Conservation (phyloP, 2,113 vertebrate species). For the Hydropotes inermis region DNA sequence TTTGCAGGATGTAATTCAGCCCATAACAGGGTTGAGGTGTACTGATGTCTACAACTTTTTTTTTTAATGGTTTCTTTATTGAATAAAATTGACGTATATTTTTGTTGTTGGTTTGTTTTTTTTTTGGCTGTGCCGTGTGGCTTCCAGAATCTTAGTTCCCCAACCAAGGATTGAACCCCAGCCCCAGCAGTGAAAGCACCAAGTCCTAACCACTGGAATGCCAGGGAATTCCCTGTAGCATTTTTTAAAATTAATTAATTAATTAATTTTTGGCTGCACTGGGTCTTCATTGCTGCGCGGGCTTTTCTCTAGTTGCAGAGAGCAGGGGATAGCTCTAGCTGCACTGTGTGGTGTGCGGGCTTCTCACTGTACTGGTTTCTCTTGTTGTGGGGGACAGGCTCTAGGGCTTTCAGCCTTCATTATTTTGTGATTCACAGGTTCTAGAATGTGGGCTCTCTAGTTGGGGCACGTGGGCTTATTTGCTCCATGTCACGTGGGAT, state of each 20-base stretch:
- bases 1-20: neutral
- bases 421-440: neutral
- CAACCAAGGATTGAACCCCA: neutral
- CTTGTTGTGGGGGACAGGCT: neutral
- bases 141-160: neutral
- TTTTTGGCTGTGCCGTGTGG: accelerated
- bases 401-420: neutral
- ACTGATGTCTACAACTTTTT: neutral
- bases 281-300: neutral
- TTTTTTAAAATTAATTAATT: neutral
- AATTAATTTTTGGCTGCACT: neutral
- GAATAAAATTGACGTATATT: neutral
- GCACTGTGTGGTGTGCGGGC: accelerated
- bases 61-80: neutral
- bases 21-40: too few species aligned
- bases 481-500: neutral
- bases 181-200: neutral
- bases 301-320: neutral
- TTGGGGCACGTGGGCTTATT: neutral
- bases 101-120: neutral
- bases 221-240: neutral
- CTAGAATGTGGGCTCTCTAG: neutral
- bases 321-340: neutral
- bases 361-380: neutral
- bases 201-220: neutral